A percentile compares a stretch with the other conserved stretches of the same genome.
These are phyloP conservation scores for Onthophagus taurus DNA, from an alignment of 1,140 invertebrate species.

Conservation along the genomic window DNA sequence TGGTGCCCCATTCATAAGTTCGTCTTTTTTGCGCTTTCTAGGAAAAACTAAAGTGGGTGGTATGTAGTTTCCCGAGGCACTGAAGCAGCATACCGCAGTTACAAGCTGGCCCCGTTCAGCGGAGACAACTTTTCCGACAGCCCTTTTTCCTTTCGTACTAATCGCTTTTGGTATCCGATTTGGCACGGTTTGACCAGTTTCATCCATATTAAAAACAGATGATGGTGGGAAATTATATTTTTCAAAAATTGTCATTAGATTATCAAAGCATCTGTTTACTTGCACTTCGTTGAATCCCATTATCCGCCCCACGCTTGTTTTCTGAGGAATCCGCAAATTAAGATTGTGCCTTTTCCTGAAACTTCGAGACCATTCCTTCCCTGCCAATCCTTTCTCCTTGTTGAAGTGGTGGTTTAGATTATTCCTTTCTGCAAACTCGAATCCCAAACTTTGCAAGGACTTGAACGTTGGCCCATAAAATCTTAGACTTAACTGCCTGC, in stretches of 20 bases:
- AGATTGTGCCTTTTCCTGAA: background rate
- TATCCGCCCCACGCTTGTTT: background rate
- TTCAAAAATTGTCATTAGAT: slow-evolving; percentile 2
- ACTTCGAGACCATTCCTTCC: slow-evolving; percentile 24
- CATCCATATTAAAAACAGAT: slow-evolving; percentile 13
- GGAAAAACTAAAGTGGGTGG: slow-evolving; percentile 29
- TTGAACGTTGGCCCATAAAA: slow-evolving; percentile 1
- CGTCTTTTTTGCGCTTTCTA: slow-evolving; percentile 26
- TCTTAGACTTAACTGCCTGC: background rate
- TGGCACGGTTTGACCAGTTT: slow-evolving; percentile 9
- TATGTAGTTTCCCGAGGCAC: slow-evolving; percentile 5
- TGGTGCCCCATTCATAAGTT: slow-evolving; percentile 25
- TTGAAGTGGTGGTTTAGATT: background rate
- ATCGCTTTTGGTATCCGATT: slow-evolving; percentile 5
- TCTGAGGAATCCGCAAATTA: background rate
- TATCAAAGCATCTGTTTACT: slow-evolving; percentile 6
- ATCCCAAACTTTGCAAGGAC: background rate
- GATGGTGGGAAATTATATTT: slow-evolving; percentile 5
- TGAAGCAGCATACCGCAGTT: slow-evolving; percentile 6
- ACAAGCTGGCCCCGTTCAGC: slow-evolving; percentile 6
- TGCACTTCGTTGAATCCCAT: slow-evolving; percentile 3
- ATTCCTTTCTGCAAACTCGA: slow-evolving; percentile 7
- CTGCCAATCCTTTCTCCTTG: slow-evolving; percentile 20
- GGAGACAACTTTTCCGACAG: slow-evolving; percentile 8
- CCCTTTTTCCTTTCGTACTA: slow-evolving; percentile 5